Evolutionary conservation across 2,888 invertebrate species (phyloP), one percentile per base, ranked within the genome.

Genomic region (Dichetophora obliterata): DNA sequence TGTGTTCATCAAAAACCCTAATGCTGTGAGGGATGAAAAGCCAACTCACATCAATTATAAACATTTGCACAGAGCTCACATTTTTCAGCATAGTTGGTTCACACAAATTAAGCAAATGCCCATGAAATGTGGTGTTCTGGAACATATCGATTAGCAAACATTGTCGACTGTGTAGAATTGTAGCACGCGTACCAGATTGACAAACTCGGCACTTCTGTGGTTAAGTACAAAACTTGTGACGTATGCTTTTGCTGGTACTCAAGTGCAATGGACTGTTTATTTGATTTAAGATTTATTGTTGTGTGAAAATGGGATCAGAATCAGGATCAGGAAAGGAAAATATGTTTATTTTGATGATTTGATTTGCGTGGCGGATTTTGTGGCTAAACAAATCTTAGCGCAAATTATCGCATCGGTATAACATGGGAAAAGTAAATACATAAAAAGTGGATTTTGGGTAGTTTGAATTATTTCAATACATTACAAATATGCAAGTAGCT

Each of bases 381-480:
- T 22, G 74, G 66, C 24, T 50, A 50, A 52, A 52, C 52, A 14
- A 22, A n/a, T n/a, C n/a, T n/a, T n/a, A 54, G 6, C 61, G 43
- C 27, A 43, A 19, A 94, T 82, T 91, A 95, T 50, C 91, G 92
- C 85, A 77, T 77, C 16, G 81, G 5, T n/a, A 22, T 66, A 34
- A 48, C 74, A 54, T 74, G 74, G 43, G 74, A 74, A 74, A 66
- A 66, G n/a, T 52, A 74, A 74, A 74, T 66, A 74, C n/a, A n/a
- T n/a, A n/a, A n/a, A 43, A 11, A 72, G 27, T 27, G 8, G 8
- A 6, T 31, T 69, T 54, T 31, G 61, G 14, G 27, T 61, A 16
- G 19, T 5, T 16, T 3, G 19, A 52, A 52, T 9, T 52, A 5
- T 19, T 19, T 22, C 8, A 54, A 54, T 31, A 31, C 3, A 24